phyloP scores from a whole-genome alignment of 2,797 vertebrate species.

The Rhabdomys pumilio region DNA sequence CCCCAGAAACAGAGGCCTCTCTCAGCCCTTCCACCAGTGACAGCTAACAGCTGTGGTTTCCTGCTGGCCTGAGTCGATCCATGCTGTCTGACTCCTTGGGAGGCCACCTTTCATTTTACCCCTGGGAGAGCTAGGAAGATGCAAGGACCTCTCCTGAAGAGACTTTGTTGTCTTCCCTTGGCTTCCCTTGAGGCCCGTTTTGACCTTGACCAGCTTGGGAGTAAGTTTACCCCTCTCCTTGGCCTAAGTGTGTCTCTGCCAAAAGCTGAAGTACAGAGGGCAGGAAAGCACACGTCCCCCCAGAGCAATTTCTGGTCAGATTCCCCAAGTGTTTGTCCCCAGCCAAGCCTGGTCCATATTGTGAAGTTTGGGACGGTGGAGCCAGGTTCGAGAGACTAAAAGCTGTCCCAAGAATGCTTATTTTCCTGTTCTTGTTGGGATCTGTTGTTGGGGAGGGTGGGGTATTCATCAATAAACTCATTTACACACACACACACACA shows the following conservation, averaged over 20 bases:
- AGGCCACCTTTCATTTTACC: too few species aligned
- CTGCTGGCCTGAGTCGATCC: too few species aligned
- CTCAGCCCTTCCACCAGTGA: too few species aligned
- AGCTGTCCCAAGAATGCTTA: slow-evolving; percentile 56
- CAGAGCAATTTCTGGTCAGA: slow-evolving; percentile 75
- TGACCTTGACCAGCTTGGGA: background rate
- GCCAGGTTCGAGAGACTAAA: background rate
- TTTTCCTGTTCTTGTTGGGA: slow-evolving; percentile 62
- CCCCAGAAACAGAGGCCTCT: background rate
- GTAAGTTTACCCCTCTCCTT: background rate
- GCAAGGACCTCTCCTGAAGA: slow-evolving; percentile 39
- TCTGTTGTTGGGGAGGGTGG: too few species aligned
- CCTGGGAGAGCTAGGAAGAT: too few species aligned
- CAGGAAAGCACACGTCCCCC: slow-evolving; percentile 55
- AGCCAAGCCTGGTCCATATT: background rate
- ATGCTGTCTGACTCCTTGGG: too few species aligned
- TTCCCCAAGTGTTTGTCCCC: slow-evolving; percentile 68
- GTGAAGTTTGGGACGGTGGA: slow-evolving; percentile 47
- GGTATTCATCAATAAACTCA: too few species aligned
- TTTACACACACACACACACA: too few species aligned
- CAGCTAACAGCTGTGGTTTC: too few species aligned
- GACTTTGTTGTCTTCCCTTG: background rate
- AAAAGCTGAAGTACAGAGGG: accelerated
- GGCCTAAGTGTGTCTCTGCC: background rate
- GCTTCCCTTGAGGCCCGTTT: background rate